A percentile compares a stretch with the other conserved stretches of the same genome.
phyloP scores from a whole-genome alignment of 2,888 invertebrate species.

The Eucera pruinosa region DNA sequence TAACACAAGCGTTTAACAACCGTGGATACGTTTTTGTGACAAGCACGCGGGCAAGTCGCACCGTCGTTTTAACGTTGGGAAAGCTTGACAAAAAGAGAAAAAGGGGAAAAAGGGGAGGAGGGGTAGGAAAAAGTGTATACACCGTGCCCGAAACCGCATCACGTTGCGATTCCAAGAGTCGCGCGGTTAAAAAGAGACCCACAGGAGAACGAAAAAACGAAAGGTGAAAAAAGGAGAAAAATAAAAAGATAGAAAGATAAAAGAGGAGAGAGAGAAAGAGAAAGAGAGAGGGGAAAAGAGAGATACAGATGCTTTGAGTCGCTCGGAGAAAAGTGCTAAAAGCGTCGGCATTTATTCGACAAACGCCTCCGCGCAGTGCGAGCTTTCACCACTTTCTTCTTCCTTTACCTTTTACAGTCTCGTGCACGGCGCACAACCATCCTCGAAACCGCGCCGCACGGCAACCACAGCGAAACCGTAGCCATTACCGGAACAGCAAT shows the following conservation, averaged over 20 bases:
- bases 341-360: slow-evolving; percentile 73
- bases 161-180: slow-evolving; percentile 51
- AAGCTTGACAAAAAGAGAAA: slow-evolving; percentile 45
- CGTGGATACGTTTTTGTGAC: slow-evolving; percentile 57
- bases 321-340: slow-evolving; percentile 69
- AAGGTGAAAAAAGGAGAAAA: not conserved
- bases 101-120: not conserved
- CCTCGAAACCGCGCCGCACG: slow-evolving; percentile 35
- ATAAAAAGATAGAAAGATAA: not conserved
- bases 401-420: slow-evolving; percentile 46
- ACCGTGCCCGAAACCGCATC: slow-evolving; percentile 41
- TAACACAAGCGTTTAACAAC: slow-evolving; percentile 69
- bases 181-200: slow-evolving; percentile 26
- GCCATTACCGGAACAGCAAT: slow-evolving; percentile 47
- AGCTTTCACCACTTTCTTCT: slow-evolving; percentile 67
- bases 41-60: slow-evolving; percentile 32
- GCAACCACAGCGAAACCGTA: slow-evolving; percentile 26
- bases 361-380: slow-evolving; percentile 63
- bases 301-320: slow-evolving; percentile 63
- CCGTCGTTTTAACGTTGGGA: slow-evolving; percentile 58
- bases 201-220: not conserved
- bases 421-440: slow-evolving; percentile 24
- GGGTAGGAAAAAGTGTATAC: slow-evolving; percentile 39
- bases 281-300: slow-evolving; percentile 6
- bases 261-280: not conserved